Percentiles rank a stretch among this genome's conserved stretches.
Conservation (phyloP, 2,113 vertebrate species). For the Serinus canaria region DNA sequence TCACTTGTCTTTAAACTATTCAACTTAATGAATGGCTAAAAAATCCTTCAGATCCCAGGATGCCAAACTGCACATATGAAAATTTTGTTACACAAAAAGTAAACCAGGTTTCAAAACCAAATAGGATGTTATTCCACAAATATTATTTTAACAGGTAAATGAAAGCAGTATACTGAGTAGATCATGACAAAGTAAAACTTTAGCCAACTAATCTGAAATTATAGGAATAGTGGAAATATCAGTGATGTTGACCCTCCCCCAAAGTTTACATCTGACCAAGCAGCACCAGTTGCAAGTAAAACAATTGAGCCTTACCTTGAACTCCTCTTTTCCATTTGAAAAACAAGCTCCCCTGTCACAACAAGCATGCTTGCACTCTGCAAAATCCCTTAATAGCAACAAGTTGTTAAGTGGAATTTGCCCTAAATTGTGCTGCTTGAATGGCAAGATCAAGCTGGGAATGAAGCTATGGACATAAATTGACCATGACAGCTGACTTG, state of each 20-base stretch:
- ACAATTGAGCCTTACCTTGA: background rate
- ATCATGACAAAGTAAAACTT: background rate
- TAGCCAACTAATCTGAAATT: background rate
- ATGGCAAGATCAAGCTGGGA: background rate
- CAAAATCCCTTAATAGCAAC: background rate
- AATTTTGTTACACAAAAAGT: background rate
- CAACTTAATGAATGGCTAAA: background rate
- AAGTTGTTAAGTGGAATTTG: background rate
- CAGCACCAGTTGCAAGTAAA: background rate
- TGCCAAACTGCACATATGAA: background rate
- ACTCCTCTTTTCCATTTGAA: background rate
- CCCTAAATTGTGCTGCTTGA: background rate
- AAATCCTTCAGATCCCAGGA: background rate
- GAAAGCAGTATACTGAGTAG: background rate
- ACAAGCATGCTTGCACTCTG: background rate
- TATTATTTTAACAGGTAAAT: background rate
- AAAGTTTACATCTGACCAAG: background rate
- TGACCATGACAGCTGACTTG: background rate
- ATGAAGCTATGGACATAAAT: background rate
- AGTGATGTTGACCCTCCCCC: background rate
- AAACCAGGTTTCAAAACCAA: background rate
- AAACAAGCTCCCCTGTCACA: background rate
- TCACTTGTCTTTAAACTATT: background rate
- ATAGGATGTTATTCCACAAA: background rate
- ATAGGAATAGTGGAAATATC: background rate